These are phyloP conservation scores for Platyrinchus mystaceus DNA, from an alignment of 2,797 vertebrate species.

Conservation along the genomic window DNA sequence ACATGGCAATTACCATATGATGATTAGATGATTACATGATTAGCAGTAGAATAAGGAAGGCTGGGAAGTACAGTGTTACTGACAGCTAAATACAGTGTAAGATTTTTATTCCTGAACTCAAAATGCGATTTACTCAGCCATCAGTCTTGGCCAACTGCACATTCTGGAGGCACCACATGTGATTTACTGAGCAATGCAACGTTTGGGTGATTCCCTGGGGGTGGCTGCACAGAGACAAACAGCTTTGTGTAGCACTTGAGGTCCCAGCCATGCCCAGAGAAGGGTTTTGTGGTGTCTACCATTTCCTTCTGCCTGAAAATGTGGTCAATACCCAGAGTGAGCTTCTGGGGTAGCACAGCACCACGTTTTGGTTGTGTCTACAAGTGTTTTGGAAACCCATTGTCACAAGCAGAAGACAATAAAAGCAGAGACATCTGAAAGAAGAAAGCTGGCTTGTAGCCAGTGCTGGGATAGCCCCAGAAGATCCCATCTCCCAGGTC, in stretches of 20 bases:
- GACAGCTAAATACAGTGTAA: background rate
- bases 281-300: fast-evolving
- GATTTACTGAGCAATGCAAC: background rate
- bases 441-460: background rate
- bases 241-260: background rate
- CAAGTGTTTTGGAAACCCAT: fast-evolving
- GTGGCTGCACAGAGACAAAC: background rate
- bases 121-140: background rate
- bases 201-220: background rate
- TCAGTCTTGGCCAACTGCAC: background rate
- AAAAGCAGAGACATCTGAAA: background rate
- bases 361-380: background rate
- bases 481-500: no score
- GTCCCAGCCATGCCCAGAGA: background rate
- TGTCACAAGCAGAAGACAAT: background rate
- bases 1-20: background rate
- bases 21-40: background rate
- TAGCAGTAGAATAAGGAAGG: background rate
- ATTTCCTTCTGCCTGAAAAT: background rate
- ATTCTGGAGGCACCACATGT: background rate
- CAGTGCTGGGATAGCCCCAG: background rate
- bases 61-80: background rate
- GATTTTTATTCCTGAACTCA: background rate
- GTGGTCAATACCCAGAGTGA: fast-evolving
- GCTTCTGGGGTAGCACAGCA: background rate